Percentiles rank a stretch among this genome's conserved stretches.
Conservation (phyloP, 2,888 invertebrate genomes). For the Crematogaster levior region DNA sequence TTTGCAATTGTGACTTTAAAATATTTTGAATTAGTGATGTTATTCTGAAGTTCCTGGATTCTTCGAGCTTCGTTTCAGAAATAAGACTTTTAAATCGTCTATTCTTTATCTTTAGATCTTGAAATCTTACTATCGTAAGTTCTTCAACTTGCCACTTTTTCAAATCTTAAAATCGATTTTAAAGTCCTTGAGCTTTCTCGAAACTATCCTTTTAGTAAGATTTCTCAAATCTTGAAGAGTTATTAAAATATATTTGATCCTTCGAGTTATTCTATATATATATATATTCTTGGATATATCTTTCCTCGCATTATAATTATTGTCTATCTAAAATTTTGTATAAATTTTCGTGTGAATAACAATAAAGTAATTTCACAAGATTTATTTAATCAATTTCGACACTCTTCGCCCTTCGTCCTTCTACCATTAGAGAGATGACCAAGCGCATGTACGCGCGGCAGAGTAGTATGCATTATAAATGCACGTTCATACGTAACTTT, state of each 20-base stretch:
- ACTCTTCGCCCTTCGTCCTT: constrained; percentile 18
- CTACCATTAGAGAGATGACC: constrained; percentile 36
- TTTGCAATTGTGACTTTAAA: background rate
- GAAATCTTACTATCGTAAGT: background rate
- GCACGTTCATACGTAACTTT: constrained; percentile 66
- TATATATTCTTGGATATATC: no score
- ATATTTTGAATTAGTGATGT: background rate
- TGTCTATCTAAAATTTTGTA: background rate
- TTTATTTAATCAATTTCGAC: constrained; percentile 32
- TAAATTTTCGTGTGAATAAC: background rate
- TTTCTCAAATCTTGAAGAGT: background rate
- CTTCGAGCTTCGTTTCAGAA: background rate
- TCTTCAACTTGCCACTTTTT: background rate
- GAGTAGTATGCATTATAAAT: constrained; percentile 49
- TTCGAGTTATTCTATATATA: no score
- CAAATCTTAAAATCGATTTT: background rate
- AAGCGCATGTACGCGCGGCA: constrained; percentile 8
- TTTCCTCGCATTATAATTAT: background rate
- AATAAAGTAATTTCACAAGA: background rate
- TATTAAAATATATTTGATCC: no score
- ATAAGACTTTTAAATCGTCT: constrained; percentile 4
- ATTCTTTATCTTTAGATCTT: constrained; percentile 1
- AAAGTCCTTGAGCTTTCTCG: background rate
- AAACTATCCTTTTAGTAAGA: background rate
- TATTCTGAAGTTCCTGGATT: background rate